These are phyloP conservation scores for Toxotes lorentzi DNA, from an alignment of 2,797 vertebrate genomes.

Conservation along the genomic window DNA sequence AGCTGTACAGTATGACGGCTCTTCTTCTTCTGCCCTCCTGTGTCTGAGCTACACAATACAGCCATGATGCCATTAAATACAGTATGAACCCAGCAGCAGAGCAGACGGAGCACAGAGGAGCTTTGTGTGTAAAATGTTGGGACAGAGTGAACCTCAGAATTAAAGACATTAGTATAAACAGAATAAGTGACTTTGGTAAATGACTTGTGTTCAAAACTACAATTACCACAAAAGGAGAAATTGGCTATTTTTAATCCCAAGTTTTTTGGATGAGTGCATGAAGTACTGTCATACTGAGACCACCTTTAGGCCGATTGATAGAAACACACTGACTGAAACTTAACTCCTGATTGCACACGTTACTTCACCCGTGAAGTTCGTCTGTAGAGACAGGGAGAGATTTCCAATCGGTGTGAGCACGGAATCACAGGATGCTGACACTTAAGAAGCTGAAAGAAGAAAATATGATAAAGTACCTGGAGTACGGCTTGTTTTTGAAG, in stretches of 20 bases:
- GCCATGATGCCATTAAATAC: not conserved
- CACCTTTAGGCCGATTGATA: not conserved
- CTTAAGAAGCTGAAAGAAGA: not conserved
- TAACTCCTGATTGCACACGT: not conserved
- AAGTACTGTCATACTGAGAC: not conserved
- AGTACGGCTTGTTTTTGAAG: too few species aligned
- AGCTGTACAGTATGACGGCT: slow-evolving; percentile 57
- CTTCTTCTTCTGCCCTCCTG: slow-evolving; percentile 49
- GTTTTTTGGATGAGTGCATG: not conserved
- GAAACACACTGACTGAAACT: not conserved
- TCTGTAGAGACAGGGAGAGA: too few species aligned
- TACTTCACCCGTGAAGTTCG: too few species aligned
- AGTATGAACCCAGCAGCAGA: not conserved
- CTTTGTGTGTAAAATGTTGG: slow-evolving; percentile 3
- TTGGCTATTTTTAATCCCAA: not conserved
- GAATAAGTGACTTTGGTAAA: not conserved
- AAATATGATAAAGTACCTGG: not conserved
- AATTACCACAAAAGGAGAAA: not conserved
- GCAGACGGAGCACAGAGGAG: not conserved
- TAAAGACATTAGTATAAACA: too few species aligned
- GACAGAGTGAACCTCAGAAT: too few species aligned
- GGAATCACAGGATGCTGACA: not conserved
- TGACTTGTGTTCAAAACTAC: not conserved
- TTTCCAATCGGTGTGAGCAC: not conserved
- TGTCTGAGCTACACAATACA: slow-evolving; percentile 23